phyloP scores from a whole-genome alignment of 2,888 invertebrate species.

The Euclidia mi region DNA sequence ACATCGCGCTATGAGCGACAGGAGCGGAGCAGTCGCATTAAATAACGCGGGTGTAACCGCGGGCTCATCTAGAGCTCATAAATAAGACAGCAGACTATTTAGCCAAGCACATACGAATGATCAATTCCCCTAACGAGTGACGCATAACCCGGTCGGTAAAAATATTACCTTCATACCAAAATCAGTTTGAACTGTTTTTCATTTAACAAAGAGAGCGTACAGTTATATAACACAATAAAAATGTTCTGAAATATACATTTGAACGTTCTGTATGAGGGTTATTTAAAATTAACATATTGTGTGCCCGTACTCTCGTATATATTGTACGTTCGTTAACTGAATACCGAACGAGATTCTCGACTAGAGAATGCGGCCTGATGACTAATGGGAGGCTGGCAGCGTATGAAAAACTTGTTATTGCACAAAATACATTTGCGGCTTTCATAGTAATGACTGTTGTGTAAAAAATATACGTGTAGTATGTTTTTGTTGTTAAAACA shows the following conservation, averaged over 20 bases:
- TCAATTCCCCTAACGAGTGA: no score
- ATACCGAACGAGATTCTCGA: slow-evolving; percentile 40
- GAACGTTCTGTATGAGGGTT: slow-evolving; percentile 14
- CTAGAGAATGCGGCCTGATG: slow-evolving; percentile 35
- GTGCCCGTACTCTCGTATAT: slow-evolving; percentile 1
- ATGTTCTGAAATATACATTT: slow-evolving; percentile 18
- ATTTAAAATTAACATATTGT: slow-evolving; percentile 45
- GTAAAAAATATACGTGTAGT: slow-evolving; percentile 31
- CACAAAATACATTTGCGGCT: slow-evolving; percentile 28
- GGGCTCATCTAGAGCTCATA: no score
- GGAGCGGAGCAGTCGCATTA: no score
- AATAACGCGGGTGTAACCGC: no score
- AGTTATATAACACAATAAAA: slow-evolving; percentile 13
- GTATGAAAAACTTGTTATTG: slow-evolving; percentile 26
- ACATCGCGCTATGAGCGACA: no score
- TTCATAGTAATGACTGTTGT: slow-evolving; percentile 23
- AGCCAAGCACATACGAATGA: no score
- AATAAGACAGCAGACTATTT: no score
- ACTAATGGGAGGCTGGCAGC: slow-evolving; percentile 30
- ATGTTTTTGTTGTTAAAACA: slow-evolving; percentile 5
- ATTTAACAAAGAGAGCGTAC: neutral
- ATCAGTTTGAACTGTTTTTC: neutral
- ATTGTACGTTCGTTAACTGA: slow-evolving; percentile 39
- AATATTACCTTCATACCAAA: neutral
- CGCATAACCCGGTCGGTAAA: no score